phyloP scores from a whole-genome alignment of 2,888 invertebrate species.

The Hydrotaea cyrtoneurina region DNA sequence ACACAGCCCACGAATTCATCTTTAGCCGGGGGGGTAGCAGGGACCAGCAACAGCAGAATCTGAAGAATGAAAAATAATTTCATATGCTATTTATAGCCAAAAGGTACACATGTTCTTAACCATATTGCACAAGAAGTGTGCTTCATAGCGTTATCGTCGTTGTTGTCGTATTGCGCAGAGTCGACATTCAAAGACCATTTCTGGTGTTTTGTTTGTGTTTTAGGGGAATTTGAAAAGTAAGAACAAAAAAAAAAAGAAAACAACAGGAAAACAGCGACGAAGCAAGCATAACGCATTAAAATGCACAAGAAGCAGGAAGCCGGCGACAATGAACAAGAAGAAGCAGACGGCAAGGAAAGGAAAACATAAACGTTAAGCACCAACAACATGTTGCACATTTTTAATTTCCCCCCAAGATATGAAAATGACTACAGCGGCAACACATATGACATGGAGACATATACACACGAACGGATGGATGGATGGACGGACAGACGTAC shows the following conservation, averaged over 20 bases:
- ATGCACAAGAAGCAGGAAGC: slow-evolving; percentile 15
- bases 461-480: neutral
- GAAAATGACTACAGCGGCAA: slow-evolving; percentile 11
- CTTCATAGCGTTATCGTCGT: no score
- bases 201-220: neutral
- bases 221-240: neutral
- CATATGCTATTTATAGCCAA: slow-evolving; percentile 16
- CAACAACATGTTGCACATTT: slow-evolving; percentile 66
- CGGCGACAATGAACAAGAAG: neutral
- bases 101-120: slow-evolving; percentile 28
- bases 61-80: neutral
- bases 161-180: neutral
- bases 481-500: neutral
- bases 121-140: neutral
- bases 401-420: slow-evolving; percentile 54
- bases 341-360: slow-evolving; percentile 31
- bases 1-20: neutral
- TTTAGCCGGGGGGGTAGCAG: neutral
- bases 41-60: neutral
- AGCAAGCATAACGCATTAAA: slow-evolving; percentile 22
- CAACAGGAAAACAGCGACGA: neutral
- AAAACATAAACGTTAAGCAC: slow-evolving; percentile 56
- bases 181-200: slow-evolving; percentile 7
- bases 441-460: neutral
- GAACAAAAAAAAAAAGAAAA: no score